A percentile compares a stretch with the other conserved stretches of the same genome.
Conservation (phyloP, 2,888 invertebrate species). For the Mythimna vitellina region DNA sequence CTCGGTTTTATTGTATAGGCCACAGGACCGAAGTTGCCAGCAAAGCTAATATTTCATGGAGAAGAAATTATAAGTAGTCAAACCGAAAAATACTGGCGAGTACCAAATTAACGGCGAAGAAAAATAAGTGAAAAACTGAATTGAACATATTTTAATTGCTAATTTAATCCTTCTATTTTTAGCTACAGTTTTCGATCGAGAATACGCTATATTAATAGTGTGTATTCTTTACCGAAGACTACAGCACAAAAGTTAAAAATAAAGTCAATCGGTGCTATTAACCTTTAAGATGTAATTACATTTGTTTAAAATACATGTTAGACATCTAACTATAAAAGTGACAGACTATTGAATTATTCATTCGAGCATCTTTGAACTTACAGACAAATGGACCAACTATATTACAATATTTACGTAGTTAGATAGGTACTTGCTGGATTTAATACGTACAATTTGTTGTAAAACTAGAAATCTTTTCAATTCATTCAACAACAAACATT, state of each 20-base stretch:
- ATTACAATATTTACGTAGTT: not conserved
- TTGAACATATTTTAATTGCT: no score
- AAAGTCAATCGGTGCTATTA: conserved; percentile 30
- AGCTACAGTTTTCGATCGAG: no score
- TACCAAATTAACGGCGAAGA: no score
- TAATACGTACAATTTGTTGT: not conserved
- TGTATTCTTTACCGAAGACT: no score
- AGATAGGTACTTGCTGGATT: not conserved
- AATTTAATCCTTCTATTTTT: no score
- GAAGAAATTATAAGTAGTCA: no score
- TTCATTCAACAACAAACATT: conserved; percentile 44
- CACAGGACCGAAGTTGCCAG: no score
- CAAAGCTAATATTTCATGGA: no score
- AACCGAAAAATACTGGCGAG: no score
- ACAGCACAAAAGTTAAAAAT: conserved; percentile 16
- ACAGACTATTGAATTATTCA: not conserved
- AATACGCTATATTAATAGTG: no score
- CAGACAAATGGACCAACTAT: not conserved
- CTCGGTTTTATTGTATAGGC: no score
- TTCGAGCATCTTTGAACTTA: not conserved
- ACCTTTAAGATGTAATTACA: conserved; percentile 36
- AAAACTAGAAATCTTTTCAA: conserved; percentile 27
- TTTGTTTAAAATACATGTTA: not conserved
- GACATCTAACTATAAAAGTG: conserved; percentile 1
- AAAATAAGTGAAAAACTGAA: no score